Evolutionary conservation across 2,113 vertebrate genomes (phyloP).

Genomic region (Lophius piscatorius): DNA sequence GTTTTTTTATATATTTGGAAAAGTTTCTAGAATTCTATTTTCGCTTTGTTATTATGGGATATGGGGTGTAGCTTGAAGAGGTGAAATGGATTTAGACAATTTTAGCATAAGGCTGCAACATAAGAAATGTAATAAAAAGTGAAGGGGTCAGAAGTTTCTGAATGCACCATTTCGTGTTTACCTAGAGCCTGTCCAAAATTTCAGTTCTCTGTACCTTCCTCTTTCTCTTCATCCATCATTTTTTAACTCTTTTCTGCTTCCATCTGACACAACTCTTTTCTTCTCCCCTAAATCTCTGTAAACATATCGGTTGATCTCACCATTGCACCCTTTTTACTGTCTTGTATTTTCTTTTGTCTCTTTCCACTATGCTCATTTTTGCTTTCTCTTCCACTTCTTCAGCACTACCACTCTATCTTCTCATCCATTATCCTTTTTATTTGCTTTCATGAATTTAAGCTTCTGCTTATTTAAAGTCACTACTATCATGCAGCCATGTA

Average conservation of each 20-base stretch:
- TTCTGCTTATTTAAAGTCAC: slow-evolving; percentile 30
- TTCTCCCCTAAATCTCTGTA: slow-evolving; percentile 11
- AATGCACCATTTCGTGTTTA: too few species aligned
- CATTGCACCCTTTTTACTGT: background rate
- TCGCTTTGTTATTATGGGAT: too few species aligned
- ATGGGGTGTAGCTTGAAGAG: too few species aligned
- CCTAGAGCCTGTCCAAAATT: too few species aligned
- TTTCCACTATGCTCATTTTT: slow-evolving; percentile 8
- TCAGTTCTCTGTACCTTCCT: background rate
- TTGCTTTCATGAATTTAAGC: slow-evolving; percentile 4
- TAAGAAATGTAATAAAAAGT: too few species aligned
- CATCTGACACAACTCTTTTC: slow-evolving; percentile 6
- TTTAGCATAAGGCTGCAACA: too few species aligned
- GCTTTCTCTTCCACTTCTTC: background rate
- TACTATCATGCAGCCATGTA: slow-evolving; percentile 39
- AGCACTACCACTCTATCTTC: slow-evolving; percentile 5
- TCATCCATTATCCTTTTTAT: background rate
- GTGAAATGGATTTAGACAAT: too few species aligned
- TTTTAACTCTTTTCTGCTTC: slow-evolving; percentile 14
- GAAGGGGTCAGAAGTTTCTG: too few species aligned
- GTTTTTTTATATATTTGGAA: too few species aligned
- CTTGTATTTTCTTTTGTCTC: slow-evolving; percentile 18
- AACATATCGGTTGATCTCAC: slow-evolving; percentile 24
- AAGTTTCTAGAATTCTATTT: too few species aligned
- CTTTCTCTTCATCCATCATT: slow-evolving; percentile 1